Evolutionary conservation across 1,140 invertebrate species (phyloP).

Genomic region (Drosophila cardini): DNA sequence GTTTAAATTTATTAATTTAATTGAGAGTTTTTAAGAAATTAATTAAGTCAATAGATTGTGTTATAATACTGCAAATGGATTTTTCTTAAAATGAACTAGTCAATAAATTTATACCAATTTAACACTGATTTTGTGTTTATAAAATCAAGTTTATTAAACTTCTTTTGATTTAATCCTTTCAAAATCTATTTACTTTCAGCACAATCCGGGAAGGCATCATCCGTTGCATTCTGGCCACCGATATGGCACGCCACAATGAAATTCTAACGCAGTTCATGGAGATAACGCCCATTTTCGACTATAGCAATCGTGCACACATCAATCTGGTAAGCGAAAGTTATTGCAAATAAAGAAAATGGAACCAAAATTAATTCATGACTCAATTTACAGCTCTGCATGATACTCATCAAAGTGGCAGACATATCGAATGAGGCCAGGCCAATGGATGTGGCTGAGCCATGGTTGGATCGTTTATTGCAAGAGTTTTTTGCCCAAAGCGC

Average conservation of each 20-base stretch:
- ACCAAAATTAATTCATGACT: background rate
- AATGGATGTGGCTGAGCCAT: slow-evolving; percentile 93
- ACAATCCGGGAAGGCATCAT: slow-evolving; percentile 92
- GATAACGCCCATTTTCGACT: slow-evolving; percentile 90
- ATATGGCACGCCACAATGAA: slow-evolving; percentile 95
- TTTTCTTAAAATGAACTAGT: too few relatives aligned
- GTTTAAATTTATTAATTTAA: too few relatives aligned
- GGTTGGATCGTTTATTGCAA: slow-evolving; percentile 92
- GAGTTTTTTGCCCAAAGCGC: slow-evolving; percentile 94
- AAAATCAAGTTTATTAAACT: too few relatives aligned
- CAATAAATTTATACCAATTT: too few relatives aligned
- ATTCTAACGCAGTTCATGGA: slow-evolving; percentile 92
- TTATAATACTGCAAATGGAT: too few relatives aligned
- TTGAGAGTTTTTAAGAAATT: too few relatives aligned
- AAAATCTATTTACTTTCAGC: slow-evolving; percentile 58
- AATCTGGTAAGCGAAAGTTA: slow-evolving; percentile 88
- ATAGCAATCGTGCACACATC: slow-evolving; percentile 90
- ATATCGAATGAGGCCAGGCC: slow-evolving; percentile 95
- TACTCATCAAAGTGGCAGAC: slow-evolving; percentile 94
- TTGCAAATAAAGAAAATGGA: background rate
- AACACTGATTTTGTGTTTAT: too few relatives aligned
- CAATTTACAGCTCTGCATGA: slow-evolving; percentile 89
- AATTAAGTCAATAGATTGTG: too few relatives aligned
- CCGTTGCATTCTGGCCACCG: slow-evolving; percentile 93
- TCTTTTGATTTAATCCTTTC: background rate